phyloP scores from a whole-genome alignment of 2,888 invertebrate genomes.

The Hypomecis punctinalis region DNA sequence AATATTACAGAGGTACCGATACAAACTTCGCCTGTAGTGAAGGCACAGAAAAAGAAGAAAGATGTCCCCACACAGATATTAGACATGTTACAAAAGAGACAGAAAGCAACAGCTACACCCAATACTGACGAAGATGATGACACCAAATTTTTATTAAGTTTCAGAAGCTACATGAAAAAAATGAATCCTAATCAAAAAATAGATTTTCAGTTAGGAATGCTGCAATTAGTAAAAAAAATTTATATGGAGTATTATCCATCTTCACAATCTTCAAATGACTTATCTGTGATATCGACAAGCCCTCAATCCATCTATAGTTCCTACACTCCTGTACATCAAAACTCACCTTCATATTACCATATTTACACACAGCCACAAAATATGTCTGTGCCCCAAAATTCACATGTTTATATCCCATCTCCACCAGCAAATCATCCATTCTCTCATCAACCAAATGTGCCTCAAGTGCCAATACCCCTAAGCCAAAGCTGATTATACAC shows the following conservation, averaged over 20 bases:
- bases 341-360: slow-evolving; percentile 7
- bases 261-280: neutral
- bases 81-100: neutral
- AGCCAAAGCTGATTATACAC: slow-evolving; percentile 7
- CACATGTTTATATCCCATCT: slow-evolving; percentile 13
- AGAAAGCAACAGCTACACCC: slow-evolving; percentile 2
- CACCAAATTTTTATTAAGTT: neutral
- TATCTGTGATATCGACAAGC: slow-evolving; percentile 7
- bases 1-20: neutral
- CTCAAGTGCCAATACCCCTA: slow-evolving; percentile 13
- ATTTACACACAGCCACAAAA: slow-evolving; percentile 9
- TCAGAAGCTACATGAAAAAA: neutral
- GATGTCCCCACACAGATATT: neutral
- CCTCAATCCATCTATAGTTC: slow-evolving; percentile 10
- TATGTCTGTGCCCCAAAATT: slow-evolving; percentile 14
- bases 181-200: neutral
- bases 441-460: slow-evolving; percentile 17
- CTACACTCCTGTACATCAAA: slow-evolving; percentile 12
- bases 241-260: neutral
- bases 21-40: neutral
- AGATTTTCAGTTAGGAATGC: neutral
- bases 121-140: neutral
- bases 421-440: slow-evolving; percentile 15
- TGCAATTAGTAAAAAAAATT: neutral
- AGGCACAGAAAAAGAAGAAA: neutral